A percentile compares a stretch with the other conserved stretches of the same genome.
These are phyloP conservation scores for Tolmerus cingulatus DNA, from an alignment of 2,888 invertebrate genomes.

Conservation along the genomic window DNA sequence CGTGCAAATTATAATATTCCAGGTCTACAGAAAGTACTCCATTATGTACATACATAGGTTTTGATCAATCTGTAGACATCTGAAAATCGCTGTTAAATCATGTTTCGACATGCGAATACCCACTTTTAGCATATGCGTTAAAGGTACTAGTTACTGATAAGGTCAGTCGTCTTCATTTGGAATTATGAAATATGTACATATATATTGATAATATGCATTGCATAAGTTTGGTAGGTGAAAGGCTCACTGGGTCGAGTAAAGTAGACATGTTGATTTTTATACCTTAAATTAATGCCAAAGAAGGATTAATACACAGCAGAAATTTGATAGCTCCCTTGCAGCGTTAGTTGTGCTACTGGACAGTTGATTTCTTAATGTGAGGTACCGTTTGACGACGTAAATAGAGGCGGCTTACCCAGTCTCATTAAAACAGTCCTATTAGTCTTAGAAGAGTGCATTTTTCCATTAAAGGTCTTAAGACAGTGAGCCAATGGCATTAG, in stretches of 20 bases:
- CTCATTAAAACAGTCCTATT: conserved; percentile 28
- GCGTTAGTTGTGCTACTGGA: neutral
- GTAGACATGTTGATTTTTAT: neutral
- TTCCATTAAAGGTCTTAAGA: conserved; percentile 28
- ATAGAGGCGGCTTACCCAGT: neutral
- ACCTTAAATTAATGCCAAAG: neutral
- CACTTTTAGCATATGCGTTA: too few relatives aligned
- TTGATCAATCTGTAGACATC: too few relatives aligned
- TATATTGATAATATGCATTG: neutral
- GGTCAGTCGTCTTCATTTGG: too few relatives aligned
- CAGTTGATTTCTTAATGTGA: conserved; percentile 1
- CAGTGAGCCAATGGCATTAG: conserved; percentile 9
- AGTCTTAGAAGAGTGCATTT: conserved; percentile 23
- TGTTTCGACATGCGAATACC: too few relatives aligned
- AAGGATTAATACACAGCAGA: neutral
- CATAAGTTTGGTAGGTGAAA: neutral
- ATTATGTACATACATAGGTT: too few relatives aligned
- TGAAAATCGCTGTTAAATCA: too few relatives aligned
- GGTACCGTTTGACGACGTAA: conserved; percentile 6
- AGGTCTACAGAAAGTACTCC: too few relatives aligned
- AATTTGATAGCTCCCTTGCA: neutral
- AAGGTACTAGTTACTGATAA: too few relatives aligned
- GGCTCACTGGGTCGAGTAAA: neutral
- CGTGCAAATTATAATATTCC: too few relatives aligned
- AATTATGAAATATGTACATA: neutral